Percentiles rank a stretch among this genome's conserved stretches.
These are phyloP conservation scores for Telmatochromis bifrenatus DNA, from an alignment of 2,113 vertebrate species.

Conservation along the genomic window DNA sequence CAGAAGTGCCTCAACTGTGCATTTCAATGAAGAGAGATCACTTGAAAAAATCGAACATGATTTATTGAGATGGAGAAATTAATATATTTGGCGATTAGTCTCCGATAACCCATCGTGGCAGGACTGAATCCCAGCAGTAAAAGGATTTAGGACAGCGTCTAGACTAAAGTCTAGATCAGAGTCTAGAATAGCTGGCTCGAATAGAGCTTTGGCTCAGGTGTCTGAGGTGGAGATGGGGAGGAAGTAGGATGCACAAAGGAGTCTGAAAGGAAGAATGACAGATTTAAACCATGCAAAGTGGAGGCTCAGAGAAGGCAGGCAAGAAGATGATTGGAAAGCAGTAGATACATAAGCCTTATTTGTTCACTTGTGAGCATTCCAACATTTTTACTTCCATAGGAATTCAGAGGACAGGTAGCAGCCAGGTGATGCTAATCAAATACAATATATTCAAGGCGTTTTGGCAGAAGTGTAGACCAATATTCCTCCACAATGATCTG, in stretches of 20 bases:
- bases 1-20: neutral
- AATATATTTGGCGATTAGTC: neutral
- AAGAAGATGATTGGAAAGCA: neutral
- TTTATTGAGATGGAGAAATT: neutral
- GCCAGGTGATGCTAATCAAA: neutral
- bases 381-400: neutral
- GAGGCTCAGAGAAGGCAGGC: neutral
- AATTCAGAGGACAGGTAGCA: neutral
- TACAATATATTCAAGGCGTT: neutral
- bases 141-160: neutral
- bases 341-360: neutral
- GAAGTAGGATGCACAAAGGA: neutral
- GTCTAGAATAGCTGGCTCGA: neutral
- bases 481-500: neutral
- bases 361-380: neutral
- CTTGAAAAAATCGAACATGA: neutral
- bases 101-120: neutral
- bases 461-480: neutral
- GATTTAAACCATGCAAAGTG: neutral
- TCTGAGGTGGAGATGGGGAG: neutral
- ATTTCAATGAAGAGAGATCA: neutral
- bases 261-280: neutral
- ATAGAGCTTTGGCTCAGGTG: neutral
- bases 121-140: neutral
- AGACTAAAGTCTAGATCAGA: rapidly evolving